Evolutionary conservation across 2,888 invertebrate genomes (phyloP).

Genomic region (Andrena trimmerana): DNA sequence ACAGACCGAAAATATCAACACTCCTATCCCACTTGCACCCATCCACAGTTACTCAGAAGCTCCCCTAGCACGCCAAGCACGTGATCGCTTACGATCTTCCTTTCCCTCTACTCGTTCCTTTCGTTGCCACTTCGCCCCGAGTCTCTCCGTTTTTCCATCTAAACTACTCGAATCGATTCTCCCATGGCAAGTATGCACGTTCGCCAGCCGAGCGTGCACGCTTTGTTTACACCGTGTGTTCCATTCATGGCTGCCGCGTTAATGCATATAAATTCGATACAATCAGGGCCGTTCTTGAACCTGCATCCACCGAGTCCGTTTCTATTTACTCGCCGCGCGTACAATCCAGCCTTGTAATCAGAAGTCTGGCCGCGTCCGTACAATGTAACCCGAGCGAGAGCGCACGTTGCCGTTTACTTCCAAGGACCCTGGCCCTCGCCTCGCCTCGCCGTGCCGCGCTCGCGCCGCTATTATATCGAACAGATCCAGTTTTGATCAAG

Average conservation of each 20-base stretch:
- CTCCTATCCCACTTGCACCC: no score
- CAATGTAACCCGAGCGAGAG: constrained; percentile 35
- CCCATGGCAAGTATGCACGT: neutral
- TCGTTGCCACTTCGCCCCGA: no score
- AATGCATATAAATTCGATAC: constrained; percentile 42
- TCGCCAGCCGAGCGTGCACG: neutral
- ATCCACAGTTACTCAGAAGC: no score
- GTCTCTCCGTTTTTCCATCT: neutral
- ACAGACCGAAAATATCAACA: no score
- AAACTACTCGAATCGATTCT: neutral
- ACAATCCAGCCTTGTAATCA: constrained; percentile 31
- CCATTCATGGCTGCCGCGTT: constrained; percentile 24
- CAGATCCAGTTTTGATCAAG: constrained; percentile 52
- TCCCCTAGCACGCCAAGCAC: no score
- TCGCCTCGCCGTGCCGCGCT: constrained; percentile 12
- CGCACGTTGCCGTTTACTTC: neutral
- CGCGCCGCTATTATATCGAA: constrained; percentile 27
- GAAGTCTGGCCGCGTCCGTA: constrained; percentile 45
- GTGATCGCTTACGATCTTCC: no score
- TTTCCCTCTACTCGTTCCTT: no score
- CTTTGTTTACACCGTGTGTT: constrained; percentile 20
- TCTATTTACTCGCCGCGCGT: constrained; percentile 32
- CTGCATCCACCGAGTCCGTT: constrained; percentile 33
- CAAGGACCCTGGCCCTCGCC: constrained; percentile 19
- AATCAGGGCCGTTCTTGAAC: constrained; percentile 48